Percentiles rank a stretch among this genome's conserved stretches.
Conservation (phyloP, 1,140 invertebrate species). For the Philaenus spumarius region DNA sequence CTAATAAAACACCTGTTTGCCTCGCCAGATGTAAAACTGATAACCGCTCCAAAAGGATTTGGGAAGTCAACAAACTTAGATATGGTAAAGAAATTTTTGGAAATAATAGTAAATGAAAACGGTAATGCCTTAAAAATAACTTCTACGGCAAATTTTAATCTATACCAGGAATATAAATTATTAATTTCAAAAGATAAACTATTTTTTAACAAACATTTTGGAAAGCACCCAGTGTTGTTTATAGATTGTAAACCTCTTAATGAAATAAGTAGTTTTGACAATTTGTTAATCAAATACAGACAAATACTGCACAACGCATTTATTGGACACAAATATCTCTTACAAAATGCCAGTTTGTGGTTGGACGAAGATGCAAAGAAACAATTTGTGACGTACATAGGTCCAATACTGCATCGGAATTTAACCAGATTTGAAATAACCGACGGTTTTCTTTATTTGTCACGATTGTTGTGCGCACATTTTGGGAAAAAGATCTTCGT, state of each 20-base stretch:
- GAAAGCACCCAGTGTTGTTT: background rate
- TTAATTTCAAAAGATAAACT: background rate
- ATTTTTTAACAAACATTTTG: constrained; percentile 1
- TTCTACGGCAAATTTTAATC: background rate
- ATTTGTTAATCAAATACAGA: background rate
- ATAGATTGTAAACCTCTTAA: background rate
- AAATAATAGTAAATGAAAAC: constrained; percentile 12
- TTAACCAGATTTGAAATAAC: background rate
- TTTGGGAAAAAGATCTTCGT: background rate
- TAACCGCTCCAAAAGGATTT: constrained; percentile 4
- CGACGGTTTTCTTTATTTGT: background rate
- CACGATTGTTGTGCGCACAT: background rate
- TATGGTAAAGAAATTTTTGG: constrained; percentile 7
- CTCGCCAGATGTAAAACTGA: background rate
- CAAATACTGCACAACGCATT: background rate
- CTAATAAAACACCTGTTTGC: too few relatives aligned
- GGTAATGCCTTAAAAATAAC: background rate
- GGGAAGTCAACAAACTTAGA: constrained; percentile 1
- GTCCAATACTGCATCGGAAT: too few relatives aligned
- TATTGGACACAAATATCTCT: background rate
- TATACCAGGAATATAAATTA: background rate
- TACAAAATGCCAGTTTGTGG: background rate
- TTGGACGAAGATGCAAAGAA: background rate
- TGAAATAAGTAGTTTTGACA: background rate
- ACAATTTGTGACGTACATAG: background rate